phyloP scores from a whole-genome alignment of 2,888 invertebrate genomes.

The Drepana falcataria region DNA sequence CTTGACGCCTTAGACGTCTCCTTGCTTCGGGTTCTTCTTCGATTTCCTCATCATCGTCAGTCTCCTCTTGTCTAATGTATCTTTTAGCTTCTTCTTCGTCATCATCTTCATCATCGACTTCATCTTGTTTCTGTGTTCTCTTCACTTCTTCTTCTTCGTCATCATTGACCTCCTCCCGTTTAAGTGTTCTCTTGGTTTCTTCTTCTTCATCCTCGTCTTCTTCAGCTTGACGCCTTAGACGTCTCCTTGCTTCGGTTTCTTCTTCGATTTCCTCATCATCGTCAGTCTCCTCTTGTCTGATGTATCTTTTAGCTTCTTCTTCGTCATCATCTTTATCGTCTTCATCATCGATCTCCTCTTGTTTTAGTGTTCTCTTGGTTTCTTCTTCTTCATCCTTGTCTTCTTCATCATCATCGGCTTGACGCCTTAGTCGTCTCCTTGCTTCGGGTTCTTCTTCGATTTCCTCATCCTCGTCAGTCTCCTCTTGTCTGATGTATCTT shows the following conservation, averaged over 20 bases:
- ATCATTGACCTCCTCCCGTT: slow-evolving; percentile 11
- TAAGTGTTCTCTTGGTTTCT: slow-evolving; percentile 7
- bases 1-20: neutral
- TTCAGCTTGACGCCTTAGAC: slow-evolving; percentile 27
- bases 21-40: slow-evolving; percentile 2
- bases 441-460: slow-evolving; percentile 1
- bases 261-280: slow-evolving; percentile 12
- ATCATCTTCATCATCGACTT: slow-evolving; percentile 7
- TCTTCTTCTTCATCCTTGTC: slow-evolving; percentile 3
- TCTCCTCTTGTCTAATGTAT: slow-evolving; percentile 12
- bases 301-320: slow-evolving; percentile 20
- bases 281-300: slow-evolving; percentile 6
- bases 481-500: slow-evolving; percentile 23
- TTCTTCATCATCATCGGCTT: slow-evolving; percentile 8
- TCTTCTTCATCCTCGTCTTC: slow-evolving; percentile 4
- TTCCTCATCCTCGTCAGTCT: slow-evolving; percentile 14
- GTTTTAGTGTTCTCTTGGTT: neutral
- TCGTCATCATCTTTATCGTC: slow-evolving; percentile 12
- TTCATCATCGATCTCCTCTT: neutral
- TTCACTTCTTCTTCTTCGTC: slow-evolving; percentile 8
- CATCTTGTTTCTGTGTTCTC: slow-evolving; percentile 9
- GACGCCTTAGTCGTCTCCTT: neutral
- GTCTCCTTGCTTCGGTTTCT: slow-evolving; percentile 18
- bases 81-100: slow-evolving; percentile 10
- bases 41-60: slow-evolving; percentile 10